phyloP scores from a whole-genome alignment of 2,797 vertebrate genomes.

The Myotis pilosus region DNA sequence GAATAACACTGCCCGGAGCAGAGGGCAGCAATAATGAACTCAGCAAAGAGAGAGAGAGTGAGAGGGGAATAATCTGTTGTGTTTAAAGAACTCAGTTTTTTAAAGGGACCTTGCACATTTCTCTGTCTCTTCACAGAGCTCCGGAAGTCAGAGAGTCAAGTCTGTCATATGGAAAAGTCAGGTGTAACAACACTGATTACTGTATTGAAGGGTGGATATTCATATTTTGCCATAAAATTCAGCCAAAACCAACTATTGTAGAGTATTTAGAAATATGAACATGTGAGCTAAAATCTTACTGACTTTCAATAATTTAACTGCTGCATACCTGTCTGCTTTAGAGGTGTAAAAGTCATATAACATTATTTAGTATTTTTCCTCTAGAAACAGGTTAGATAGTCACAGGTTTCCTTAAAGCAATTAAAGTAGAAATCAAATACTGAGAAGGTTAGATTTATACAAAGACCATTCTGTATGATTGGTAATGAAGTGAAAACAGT shows the following conservation, averaged over 20 bases:
- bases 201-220: neutral
- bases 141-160: neutral
- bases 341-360: neutral
- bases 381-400: neutral
- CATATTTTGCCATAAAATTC: neutral
- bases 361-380: neutral
- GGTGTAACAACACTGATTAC: neutral
- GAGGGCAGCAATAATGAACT: neutral
- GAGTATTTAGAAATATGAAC: neutral
- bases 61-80: neutral
- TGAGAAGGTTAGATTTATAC: constrained; percentile 9
- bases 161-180: neutral
- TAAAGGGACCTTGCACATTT: neutral
- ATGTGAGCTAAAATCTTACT: neutral
- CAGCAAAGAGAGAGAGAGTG: neutral
- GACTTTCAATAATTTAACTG: neutral
- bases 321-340: neutral
- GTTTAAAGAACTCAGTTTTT: neutral
- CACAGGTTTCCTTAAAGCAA: neutral
- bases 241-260: neutral
- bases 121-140: neutral
- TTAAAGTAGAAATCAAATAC: neutral
- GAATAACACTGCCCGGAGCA: neutral
- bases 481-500: constrained; percentile 51
- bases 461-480: neutral